Conservation (phyloP, 2,797 vertebrate genomes). For the Peromyscus eremicus region DNA sequence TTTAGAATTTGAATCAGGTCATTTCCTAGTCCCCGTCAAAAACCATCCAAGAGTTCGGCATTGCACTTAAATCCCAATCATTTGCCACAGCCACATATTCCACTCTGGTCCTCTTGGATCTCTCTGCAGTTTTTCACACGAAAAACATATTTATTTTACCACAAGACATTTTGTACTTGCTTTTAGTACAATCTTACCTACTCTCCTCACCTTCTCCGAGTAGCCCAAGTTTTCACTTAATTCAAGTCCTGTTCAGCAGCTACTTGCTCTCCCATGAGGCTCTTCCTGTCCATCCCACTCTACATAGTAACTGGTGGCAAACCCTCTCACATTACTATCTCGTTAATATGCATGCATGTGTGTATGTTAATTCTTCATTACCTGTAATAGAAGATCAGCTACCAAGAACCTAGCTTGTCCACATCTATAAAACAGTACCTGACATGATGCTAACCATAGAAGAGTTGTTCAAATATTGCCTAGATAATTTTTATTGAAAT, state of each 20-base stretch:
- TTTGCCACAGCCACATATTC: neutral
- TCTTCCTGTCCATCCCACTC: neutral
- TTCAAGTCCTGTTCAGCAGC: neutral
- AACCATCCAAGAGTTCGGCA: neutral
- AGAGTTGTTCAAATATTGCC: neutral
- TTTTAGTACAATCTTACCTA: neutral
- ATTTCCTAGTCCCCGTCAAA: neutral
- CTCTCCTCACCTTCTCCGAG: neutral
- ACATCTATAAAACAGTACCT: neutral
- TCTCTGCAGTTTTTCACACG: neutral
- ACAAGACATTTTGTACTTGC: neutral
- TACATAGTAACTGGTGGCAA: neutral
- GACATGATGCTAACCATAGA: neutral
- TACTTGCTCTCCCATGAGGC: neutral
- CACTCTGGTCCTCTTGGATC: neutral
- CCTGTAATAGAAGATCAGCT: neutral
- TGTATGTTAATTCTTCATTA: neutral
- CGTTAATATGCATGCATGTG: neutral
- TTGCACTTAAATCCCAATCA: neutral
- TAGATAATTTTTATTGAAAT: neutral
- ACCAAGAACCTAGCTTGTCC: neutral
- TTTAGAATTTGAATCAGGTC: constrained; percentile 1
- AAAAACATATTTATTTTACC: neutral
- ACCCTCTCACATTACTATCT: neutral
- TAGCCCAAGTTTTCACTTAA: neutral